Percentiles rank a stretch among this genome's conserved stretches.
phyloP scores from a whole-genome alignment of 2,113 vertebrate species.

The Petromus typicus region DNA sequence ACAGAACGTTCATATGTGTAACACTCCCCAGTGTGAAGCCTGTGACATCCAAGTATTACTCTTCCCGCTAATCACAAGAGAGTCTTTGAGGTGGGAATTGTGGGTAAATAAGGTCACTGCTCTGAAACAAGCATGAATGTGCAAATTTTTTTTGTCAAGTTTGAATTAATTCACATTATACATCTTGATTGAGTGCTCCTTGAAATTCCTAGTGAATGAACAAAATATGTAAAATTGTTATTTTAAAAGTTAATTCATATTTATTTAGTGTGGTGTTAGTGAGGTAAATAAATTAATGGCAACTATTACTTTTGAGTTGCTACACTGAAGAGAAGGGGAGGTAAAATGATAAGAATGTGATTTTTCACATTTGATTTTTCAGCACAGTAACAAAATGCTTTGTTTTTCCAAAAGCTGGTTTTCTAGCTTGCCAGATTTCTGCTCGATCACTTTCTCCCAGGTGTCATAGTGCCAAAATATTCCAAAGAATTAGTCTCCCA shows the following conservation, averaged over 20 bases:
- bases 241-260: neutral
- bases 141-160: neutral
- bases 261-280: neutral
- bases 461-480: neutral
- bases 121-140: neutral
- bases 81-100: neutral
- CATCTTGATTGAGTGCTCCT: neutral
- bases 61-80: neutral
- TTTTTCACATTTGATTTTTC: neutral
- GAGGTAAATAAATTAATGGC: neutral
- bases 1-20: neutral
- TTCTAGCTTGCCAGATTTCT: neutral
- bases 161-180: neutral
- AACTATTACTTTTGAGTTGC: neutral
- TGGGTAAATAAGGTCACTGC: neutral
- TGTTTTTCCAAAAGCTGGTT: neutral
- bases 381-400: neutral
- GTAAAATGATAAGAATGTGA: neutral
- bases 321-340: neutral
- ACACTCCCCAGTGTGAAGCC: neutral
- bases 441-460: neutral
- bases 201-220: neutral
- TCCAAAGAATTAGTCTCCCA: neutral
- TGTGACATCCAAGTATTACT: neutral
- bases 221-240: neutral